Percentiles rank a stretch among this genome's conserved stretches.
These are phyloP conservation scores for Corythaeola cristata DNA, from an alignment of 2,113 vertebrate species.

Conservation along the genomic window DNA sequence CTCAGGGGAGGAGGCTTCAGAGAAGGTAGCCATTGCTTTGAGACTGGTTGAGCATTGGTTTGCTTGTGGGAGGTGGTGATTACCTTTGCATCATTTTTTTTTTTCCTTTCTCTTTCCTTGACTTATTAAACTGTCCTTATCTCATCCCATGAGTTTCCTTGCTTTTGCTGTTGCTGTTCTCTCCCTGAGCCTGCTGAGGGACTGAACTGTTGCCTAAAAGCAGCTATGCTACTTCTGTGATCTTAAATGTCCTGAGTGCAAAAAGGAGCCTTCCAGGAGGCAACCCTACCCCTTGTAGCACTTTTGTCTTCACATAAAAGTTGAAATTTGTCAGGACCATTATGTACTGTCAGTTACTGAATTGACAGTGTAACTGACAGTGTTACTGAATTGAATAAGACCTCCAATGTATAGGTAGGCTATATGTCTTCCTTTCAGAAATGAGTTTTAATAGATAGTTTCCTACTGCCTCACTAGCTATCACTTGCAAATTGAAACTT, in stretches of 20 bases:
- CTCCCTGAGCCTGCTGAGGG: fast-evolving
- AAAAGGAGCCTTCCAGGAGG: neutral
- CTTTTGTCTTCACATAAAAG: neutral
- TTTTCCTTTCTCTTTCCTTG: neutral
- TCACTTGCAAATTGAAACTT: neutral
- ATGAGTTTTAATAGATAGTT: neutral
- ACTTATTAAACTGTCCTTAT: neutral
- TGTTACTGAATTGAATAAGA: neutral
- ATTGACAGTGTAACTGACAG: no score
- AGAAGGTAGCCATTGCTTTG: neutral
- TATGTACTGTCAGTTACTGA: neutral
- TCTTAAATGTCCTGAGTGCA: neutral
- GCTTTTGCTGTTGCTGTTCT: neutral
- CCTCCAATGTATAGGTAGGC: neutral
- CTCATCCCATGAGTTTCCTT: neutral
- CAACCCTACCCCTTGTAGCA: neutral
- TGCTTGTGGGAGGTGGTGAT: neutral
- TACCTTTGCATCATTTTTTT: neutral
- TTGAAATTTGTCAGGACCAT: neutral
- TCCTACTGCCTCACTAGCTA: neutral
- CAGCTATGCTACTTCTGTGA: neutral
- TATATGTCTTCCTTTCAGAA: neutral
- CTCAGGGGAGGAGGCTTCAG: neutral
- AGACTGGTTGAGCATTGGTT: neutral
- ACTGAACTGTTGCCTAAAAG: neutral